Evolutionary conservation across 2,888 invertebrate species (phyloP).

Genomic region (Callinectes sapidus): DNA sequence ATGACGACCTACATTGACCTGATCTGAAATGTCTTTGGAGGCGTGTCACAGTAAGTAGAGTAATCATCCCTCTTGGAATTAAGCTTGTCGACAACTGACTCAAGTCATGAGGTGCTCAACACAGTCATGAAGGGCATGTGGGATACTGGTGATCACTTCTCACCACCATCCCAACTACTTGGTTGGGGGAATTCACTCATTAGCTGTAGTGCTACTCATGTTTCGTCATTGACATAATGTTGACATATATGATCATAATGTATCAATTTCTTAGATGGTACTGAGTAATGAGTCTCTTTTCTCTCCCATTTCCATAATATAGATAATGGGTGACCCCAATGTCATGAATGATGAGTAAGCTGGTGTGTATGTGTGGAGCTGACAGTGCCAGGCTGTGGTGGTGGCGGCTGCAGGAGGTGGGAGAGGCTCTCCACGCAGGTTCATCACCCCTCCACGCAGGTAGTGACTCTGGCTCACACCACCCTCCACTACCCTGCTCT

Average conservation of each 20-base stretch:
- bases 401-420: constrained; percentile 60
- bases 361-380: constrained; percentile 68
- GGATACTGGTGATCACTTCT: constrained; percentile 55
- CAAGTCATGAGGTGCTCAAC: constrained; percentile 62
- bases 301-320: constrained; percentile 68
- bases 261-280: constrained; percentile 43
- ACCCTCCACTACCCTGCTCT: constrained; percentile 54
- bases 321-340: constrained; percentile 69
- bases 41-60: constrained; percentile 63
- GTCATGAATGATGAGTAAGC: constrained; percentile 70
- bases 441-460: constrained; percentile 64
- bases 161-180: constrained; percentile 55
- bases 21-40: constrained; percentile 55
- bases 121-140: constrained; percentile 59
- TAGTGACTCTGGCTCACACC: constrained; percentile 62
- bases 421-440: constrained; percentile 62
- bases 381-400: constrained; percentile 68
- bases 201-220: constrained; percentile 59
- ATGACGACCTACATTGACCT: constrained; percentile 58
- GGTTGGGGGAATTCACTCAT: constrained; percentile 57
- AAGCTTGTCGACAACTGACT: constrained; percentile 66
- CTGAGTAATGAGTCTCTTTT: constrained; percentile 65
- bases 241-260: constrained; percentile 57
- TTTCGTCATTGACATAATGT: constrained; percentile 59
- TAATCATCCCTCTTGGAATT: constrained; percentile 49